A percentile compares a stretch with the other conserved stretches of the same genome.
Conservation (phyloP, 2,888 invertebrate genomes). For the Heliconius erato region DNA sequence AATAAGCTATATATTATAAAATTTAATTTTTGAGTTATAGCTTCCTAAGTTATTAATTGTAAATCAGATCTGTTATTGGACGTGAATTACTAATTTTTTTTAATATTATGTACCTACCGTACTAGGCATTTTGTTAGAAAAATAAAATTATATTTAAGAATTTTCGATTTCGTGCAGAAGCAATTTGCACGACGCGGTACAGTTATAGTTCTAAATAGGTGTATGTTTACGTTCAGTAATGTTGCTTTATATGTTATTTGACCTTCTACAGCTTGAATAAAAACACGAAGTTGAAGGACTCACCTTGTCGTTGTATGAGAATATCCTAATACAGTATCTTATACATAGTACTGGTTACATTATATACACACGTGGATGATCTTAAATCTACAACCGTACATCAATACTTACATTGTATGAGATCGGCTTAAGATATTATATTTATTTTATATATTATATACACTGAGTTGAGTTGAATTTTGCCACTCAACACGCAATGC, state of each 20-base stretch:
- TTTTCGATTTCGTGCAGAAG: background rate
- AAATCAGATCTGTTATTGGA: background rate
- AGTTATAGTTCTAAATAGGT: background rate
- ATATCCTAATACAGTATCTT: conserved; percentile 15
- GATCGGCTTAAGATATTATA: background rate
- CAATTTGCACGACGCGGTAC: background rate
- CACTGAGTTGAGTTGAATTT: no score
- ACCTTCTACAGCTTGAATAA: conserved; percentile 2
- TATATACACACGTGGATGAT: background rate
- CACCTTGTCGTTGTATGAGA: conserved; percentile 22
- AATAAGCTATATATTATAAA: background rate
- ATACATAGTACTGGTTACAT: background rate
- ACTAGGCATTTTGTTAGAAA: background rate
- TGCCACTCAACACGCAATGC: no score
- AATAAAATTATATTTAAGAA: background rate
- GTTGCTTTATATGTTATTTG: conserved; percentile 1
- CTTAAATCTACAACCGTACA: background rate
- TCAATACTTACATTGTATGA: background rate
- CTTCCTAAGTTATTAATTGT: background rate
- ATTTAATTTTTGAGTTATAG: background rate
- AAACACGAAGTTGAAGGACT: conserved; percentile 39
- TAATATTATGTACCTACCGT: background rate
- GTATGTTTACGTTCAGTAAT: background rate
- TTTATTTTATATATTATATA: background rate
- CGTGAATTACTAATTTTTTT: background rate